phyloP scores from a whole-genome alignment of 2,113 vertebrate genomes.

The Blennius ocellaris region DNA sequence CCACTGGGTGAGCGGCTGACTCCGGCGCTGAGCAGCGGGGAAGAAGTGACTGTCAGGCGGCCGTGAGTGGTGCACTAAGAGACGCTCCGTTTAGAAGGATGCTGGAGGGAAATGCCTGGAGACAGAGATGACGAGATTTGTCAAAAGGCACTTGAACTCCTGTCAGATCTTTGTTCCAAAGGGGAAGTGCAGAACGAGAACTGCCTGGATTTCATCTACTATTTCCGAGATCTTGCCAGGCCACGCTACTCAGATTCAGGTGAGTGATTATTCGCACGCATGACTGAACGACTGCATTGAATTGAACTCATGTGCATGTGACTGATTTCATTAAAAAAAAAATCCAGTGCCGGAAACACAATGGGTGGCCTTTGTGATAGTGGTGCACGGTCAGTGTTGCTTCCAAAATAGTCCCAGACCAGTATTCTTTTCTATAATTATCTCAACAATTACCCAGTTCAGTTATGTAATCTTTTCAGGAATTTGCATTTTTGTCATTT shows the following conservation, averaged over 20 bases:
- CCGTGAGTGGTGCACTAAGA: slow-evolving; percentile 76
- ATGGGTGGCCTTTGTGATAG: background rate
- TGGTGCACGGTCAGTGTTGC: no score
- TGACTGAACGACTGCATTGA: background rate
- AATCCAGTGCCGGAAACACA: background rate
- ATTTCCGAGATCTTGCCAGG: slow-evolving; percentile 92
- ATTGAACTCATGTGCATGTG: slow-evolving; percentile 16
- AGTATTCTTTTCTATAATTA: background rate
- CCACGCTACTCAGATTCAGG: slow-evolving; percentile 93
- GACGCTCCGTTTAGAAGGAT: slow-evolving; percentile 92
- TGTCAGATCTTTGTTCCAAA: slow-evolving; percentile 95
- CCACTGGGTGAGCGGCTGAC: slow-evolving; percentile 53
- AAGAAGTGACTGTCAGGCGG: slow-evolving; percentile 48
- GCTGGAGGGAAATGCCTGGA: slow-evolving; percentile 98
- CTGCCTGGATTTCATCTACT: slow-evolving; percentile 96
- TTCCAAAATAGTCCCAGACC: background rate
- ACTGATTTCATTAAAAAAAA: slow-evolving; percentile 20
- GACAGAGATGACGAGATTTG: slow-evolving; percentile 98
- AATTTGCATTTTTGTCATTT: background rate
- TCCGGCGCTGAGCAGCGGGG: slow-evolving; percentile 55
- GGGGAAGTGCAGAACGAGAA: slow-evolving; percentile 95
- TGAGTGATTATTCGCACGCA: slow-evolving; percentile 69
- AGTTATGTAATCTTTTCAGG: no score
- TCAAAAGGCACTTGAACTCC: slow-evolving; percentile 96
- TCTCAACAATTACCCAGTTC: background rate